These are phyloP conservation scores for Pachyseris speciosa DNA, from an alignment of 64 coral and sea anemone species.

Conservation along the genomic window DNA sequence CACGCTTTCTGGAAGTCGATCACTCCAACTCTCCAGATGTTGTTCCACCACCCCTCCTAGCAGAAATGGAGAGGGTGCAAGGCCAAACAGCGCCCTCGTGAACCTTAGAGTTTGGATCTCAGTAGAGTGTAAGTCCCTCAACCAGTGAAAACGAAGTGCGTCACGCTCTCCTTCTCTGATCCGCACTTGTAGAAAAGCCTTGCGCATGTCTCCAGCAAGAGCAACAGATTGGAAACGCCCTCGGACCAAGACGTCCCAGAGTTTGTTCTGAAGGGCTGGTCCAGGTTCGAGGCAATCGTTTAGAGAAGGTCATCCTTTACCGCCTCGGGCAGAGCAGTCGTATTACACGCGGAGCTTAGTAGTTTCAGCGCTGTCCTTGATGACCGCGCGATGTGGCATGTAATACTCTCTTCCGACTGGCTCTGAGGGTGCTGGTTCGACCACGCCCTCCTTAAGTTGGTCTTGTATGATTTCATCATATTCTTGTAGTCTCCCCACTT, in stretches of 20 bases:
- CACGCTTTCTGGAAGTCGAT: conserved; percentile 10
- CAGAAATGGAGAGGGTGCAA: conserved; percentile 35
- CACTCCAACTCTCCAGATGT: conserved; percentile 39
- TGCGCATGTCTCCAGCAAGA: conserved; percentile 5
- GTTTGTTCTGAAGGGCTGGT: conserved; percentile 36
- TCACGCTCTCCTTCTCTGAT: conserved; percentile 40
- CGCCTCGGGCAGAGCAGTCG: conserved; percentile 15
- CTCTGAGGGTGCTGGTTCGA: conserved; percentile 19
- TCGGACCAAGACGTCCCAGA: conserved; percentile 31
- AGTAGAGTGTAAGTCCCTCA: background rate
- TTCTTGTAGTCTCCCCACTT: background rate
- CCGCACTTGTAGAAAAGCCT: conserved; percentile 44
- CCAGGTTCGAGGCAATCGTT: conserved; percentile 54
- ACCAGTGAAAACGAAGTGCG: conserved; percentile 51
- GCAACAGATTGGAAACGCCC: conserved; percentile 38
- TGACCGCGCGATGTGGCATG: conserved; percentile 49
- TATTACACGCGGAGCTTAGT: conserved; percentile 29
- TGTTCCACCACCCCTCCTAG: conserved; percentile 46
- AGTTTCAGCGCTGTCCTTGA: conserved; percentile 2
- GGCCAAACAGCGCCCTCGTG: conserved; percentile 18
- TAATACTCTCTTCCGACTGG: conserved; percentile 26
- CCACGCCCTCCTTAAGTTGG: conserved; percentile 16
- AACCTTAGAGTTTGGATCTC: conserved; percentile 20
- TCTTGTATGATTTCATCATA: conserved; percentile 50
- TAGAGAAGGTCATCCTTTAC: conserved; percentile 36